A percentile compares a stretch with the other conserved stretches of the same genome.
Evolutionary conservation across 2,888 invertebrate genomes (phyloP).

Genomic region (Rhogogaster chlorosoma): DNA sequence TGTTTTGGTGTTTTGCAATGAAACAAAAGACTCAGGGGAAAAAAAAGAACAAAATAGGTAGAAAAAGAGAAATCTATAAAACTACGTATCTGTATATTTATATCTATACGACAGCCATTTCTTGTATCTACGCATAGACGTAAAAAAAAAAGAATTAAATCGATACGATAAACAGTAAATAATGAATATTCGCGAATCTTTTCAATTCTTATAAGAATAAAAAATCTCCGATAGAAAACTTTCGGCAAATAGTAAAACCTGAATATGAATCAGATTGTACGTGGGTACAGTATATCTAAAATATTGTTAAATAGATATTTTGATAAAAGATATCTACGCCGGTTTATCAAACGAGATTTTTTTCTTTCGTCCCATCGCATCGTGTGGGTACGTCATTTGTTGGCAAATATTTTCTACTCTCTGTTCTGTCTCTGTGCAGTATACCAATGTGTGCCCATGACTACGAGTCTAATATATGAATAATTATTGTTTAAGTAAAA

Average conservation of each 20-base stretch:
- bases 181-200: too few species aligned
- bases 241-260: not conserved
- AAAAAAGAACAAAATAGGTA: not conserved
- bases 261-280: not conserved
- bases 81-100: not conserved
- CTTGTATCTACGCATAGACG: not conserved
- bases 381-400: not conserved
- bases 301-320: not conserved
- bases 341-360: not conserved
- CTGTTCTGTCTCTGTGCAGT: not conserved
- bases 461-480: not conserved
- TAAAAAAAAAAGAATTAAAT: not conserved
- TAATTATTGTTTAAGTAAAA: not conserved
- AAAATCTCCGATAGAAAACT: not conserved
- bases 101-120: not conserved
- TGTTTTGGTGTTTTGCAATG: not conserved
- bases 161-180: not conserved
- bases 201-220: too few species aligned
- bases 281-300: not conserved
- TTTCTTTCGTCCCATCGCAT: not conserved
- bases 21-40: not conserved
- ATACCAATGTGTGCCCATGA: not conserved
- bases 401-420: slow-evolving; percentile 19
- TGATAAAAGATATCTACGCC: not conserved
- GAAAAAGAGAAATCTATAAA: not conserved